Evolutionary conservation across 2,888 invertebrate genomes (phyloP).

Genomic region (Ferrisia virgata): DNA sequence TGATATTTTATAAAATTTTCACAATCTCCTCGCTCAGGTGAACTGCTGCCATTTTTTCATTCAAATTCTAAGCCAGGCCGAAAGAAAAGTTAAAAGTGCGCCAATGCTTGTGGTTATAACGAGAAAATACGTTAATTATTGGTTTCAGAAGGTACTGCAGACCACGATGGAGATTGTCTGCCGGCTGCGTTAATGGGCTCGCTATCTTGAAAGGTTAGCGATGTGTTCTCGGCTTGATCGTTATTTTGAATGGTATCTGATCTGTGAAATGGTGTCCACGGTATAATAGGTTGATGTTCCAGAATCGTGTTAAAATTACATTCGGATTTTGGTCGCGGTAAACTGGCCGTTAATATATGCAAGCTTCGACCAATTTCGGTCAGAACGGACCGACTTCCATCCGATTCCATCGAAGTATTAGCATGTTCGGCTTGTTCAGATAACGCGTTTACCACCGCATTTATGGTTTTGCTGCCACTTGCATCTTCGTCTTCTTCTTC

Average conservation of each 20-base stretch:
- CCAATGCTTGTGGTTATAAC: too few species aligned
- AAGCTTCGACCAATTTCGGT: constrained; percentile 69
- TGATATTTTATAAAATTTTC: too few species aligned
- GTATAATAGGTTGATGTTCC: constrained; percentile 35
- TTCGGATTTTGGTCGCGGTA: constrained; percentile 79
- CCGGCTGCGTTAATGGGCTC: not conserved
- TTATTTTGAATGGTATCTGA: constrained; percentile 28
- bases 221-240: not conserved
- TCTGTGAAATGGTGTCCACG: constrained; percentile 41
- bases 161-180: not conserved
- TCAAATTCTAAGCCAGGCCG: too few species aligned
- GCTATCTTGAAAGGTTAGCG: not conserved
- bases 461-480: constrained; percentile 78
- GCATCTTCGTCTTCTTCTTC: constrained; percentile 58
- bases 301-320: constrained; percentile 69
- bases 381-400: constrained; percentile 53
- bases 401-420: constrained; percentile 72
- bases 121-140: not conserved
- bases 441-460: constrained; percentile 87
- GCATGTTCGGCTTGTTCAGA: constrained; percentile 87
- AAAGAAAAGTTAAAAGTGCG: too few species aligned
- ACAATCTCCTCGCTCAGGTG: too few species aligned
- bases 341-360: constrained; percentile 62
- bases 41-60: too few species aligned
- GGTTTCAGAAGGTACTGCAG: not conserved